Conservation (phyloP, 2,113 vertebrate species). For the Anthoscopus minutus region DNA sequence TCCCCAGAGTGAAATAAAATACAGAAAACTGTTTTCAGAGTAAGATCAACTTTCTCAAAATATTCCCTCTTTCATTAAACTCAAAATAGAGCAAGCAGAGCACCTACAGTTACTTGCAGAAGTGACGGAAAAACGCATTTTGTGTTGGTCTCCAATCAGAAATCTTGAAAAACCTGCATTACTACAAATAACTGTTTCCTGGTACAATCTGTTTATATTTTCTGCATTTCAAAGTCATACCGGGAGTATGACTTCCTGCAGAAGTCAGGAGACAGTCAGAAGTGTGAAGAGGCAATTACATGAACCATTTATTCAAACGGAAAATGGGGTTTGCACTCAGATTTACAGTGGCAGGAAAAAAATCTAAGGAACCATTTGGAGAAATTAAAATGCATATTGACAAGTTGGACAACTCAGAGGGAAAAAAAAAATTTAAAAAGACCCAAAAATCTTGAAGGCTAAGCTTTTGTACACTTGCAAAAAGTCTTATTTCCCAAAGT, state of each 20-base stretch:
- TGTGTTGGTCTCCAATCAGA: background rate
- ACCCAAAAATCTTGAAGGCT: background rate
- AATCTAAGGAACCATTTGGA: background rate
- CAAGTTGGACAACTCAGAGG: background rate
- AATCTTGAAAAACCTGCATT: background rate
- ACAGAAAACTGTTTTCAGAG: background rate
- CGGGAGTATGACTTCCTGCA: background rate
- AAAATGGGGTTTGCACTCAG: background rate
- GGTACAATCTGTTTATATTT: background rate
- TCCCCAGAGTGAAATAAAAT: background rate
- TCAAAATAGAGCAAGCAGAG: background rate
- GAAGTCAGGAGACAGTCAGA: background rate
- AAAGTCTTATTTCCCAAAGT: background rate
- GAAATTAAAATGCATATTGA: background rate
- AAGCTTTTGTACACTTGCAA: background rate
- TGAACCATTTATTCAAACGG: slow-evolving; percentile 28
- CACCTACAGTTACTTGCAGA: background rate
- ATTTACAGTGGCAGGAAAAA: background rate
- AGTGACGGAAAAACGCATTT: background rate
- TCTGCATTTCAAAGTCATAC: background rate
- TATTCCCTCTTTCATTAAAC: background rate
- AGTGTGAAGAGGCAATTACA: slow-evolving; percentile 29
- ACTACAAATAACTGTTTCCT: background rate
- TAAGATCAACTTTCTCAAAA: background rate
- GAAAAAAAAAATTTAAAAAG: background rate